Evolutionary conservation across 2,888 invertebrate genomes (phyloP), one percentile per base, ranked within the genome.

Genomic region (Formica aserva): DNA sequence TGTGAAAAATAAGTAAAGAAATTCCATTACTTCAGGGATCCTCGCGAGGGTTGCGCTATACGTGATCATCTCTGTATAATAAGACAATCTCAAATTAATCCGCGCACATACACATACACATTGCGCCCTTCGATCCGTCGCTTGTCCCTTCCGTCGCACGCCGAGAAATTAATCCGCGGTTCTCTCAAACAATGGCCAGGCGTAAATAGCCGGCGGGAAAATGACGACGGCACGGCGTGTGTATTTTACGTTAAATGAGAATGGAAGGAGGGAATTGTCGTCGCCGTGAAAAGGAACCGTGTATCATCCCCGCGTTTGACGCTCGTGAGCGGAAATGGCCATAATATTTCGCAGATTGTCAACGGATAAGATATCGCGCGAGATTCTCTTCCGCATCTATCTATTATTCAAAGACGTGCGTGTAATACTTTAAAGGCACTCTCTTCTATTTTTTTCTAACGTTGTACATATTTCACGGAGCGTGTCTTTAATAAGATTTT

Each of bases 41-140:
- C 32, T 63, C 4, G 26, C 55, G 66, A 63, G 48, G n/a, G 18
- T 15, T 26, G 4, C 38, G 38, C 15, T 63, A 65, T 52, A 52
- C 2, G 48, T n/a, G 38, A 35, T 4, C 18, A 32, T 1, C 57
- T 26, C 29, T 6, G 2, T 13, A n/a, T 52, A 78, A 48, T 78
- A 78, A 72, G 78, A 62, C 72, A 72, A 78, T 60, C 78, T 78
- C 78, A 45, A 62, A 72, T 60, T 72, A 78, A 78, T 78, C 45
- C 45, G 8, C 48, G n/a, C 18, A 18, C 48, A 52, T 4, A 52
- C 8, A n/a, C 48, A 18, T 6, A n/a, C 8, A 48, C 41, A 67
- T 69, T 69, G 77, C 18, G 41, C 77, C 60, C 60, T 35, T 78
- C 60, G 72, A 60, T 57, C 41, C 78, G 41, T 52, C 15, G 41